Evolutionary conservation across 2,888 invertebrate species (phyloP), one percentile per base, ranked within the genome.

Genomic region (Ganaspis brasiliensis): DNA sequence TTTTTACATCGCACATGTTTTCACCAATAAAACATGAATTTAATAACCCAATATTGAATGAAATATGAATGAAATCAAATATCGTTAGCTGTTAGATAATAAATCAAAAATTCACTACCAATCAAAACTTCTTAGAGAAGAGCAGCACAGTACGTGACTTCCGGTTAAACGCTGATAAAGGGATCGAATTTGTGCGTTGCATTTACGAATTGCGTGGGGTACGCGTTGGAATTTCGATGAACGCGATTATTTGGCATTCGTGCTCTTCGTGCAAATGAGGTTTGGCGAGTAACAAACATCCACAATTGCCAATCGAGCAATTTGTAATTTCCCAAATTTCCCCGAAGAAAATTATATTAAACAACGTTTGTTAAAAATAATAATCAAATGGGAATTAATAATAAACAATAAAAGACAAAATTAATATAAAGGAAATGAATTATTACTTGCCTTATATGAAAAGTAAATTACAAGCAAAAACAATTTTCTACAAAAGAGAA

Each of bases 171-270:
- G 81, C 82, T 82, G 81, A 83, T 83, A 83, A 86, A 83, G 82
- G 83, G 83, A 78, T 81, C 83, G 85, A 84, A 85, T 86, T 84
- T 76, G 75, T 76, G 45, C 45, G 76, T 73, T 78, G 76, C 74
- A 75, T 78, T 78, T 76, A 75, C 78, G 78, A 81, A 80, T 80
- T 83, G 81, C 81, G 81, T 82, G 79, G 82, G 82, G 84, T 84
- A 83, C 82, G 79, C 79, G 79, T 72, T 79, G 87, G 86, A 85
- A 87, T 87, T 84, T 83, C 84, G 86, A 87, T 87, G 84, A 81
- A 83, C 86, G 78, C 83, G 87, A 86, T 86, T 81, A 81, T 81
- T 81, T 71, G 76, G 78, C 75, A 31, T 78, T 79, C 79, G 79
- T 81, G 81, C 67, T 71, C 70, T 14, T 76, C 73, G 55, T 81